Percentiles rank a stretch among this genome's conserved stretches.
These are phyloP conservation scores for Pheosia tremula DNA, from an alignment of 2,888 invertebrate genomes.

Conservation along the genomic window DNA sequence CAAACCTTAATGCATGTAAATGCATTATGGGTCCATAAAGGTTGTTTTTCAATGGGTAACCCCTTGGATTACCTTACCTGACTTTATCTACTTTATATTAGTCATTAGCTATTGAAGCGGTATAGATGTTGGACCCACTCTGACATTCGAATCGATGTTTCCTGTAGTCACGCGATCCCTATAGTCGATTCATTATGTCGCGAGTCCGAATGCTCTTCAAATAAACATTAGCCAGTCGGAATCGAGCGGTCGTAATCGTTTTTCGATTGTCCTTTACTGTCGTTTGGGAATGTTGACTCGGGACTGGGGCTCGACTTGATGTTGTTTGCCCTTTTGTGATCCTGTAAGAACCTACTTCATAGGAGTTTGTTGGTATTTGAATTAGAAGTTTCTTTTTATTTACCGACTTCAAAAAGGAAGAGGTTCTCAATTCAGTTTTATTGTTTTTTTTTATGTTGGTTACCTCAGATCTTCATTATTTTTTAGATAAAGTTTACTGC, in stretches of 20 bases:
- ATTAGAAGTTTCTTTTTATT: neutral
- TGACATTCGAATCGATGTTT: conserved; percentile 51
- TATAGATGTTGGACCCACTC: conserved; percentile 33
- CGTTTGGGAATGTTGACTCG: conserved; percentile 51
- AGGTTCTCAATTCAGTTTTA: no score
- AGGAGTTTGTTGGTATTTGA: conserved; percentile 15
- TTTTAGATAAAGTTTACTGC: neutral
- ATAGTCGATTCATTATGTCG: conserved; percentile 57
- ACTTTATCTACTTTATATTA: conserved; percentile 23
- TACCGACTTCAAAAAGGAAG: no score
- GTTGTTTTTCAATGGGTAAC: no score
- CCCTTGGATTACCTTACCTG: conserved; percentile 6
- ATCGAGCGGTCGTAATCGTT: conserved; percentile 62
- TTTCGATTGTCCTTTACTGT: conserved; percentile 61
- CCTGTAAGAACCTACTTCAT: conserved; percentile 7
- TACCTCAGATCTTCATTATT: neutral
- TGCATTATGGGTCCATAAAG: conserved; percentile 7
- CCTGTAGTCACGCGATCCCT: conserved; percentile 62
- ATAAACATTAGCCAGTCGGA: conserved; percentile 65
- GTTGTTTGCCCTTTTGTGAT: conserved; percentile 35
- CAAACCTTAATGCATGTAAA: conserved; percentile 15
- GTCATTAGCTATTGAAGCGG: conserved; percentile 32
- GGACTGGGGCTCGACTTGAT: conserved; percentile 21
- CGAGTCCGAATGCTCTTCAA: conserved; percentile 57
- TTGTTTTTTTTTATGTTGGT: no score